phyloP scores from a whole-genome alignment of 2,113 vertebrate genomes.

The Deroptyus accipitrinus region DNA sequence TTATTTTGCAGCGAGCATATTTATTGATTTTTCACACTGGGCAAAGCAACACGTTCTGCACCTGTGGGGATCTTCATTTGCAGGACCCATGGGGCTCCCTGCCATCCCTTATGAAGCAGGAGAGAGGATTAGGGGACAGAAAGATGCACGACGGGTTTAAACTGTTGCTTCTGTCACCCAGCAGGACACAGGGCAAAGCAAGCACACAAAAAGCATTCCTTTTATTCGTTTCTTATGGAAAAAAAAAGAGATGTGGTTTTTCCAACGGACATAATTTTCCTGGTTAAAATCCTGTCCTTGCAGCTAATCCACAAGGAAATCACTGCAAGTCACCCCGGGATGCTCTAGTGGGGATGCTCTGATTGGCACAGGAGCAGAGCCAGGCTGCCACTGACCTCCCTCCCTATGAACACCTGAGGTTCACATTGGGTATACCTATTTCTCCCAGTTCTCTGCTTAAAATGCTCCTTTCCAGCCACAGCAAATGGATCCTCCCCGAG shows the following conservation, averaged over 20 bases:
- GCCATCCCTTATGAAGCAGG: background rate
- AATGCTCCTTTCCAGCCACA: background rate
- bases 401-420: accelerated
- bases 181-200: background rate
- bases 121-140: background rate
- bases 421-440: accelerated
- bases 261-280: background rate
- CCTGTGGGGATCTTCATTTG: background rate
- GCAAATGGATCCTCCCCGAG: background rate
- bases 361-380: background rate
- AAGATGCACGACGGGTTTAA: background rate
- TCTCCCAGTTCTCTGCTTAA: background rate
- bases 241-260: background rate
- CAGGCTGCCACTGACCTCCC: background rate
- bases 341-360: background rate
- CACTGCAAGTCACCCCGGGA: accelerated
- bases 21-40: slow-evolving; percentile 30
- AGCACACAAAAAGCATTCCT: background rate
- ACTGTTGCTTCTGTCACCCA: slow-evolving; percentile 29
- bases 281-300: background rate
- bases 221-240: background rate
- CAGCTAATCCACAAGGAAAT: background rate
- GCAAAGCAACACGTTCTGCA: background rate
- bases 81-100: background rate
- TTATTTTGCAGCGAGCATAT: background rate